Base-by-base conservation (phyloP, 2,888 invertebrate genomes). In the Biston betularia region DNA sequence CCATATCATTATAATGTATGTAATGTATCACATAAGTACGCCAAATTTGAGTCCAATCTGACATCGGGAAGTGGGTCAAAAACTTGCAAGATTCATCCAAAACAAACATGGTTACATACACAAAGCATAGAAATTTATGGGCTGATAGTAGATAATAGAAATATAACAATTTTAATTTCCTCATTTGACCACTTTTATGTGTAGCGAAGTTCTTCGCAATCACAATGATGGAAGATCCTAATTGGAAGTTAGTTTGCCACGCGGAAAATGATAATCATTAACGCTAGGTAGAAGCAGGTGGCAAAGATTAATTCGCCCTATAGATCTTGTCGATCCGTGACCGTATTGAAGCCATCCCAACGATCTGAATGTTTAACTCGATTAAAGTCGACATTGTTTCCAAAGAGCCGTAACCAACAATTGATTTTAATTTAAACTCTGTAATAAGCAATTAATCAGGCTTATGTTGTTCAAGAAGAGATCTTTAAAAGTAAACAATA, bases 401-500 rank as follows among this genome's bases (percentile, higher is more conserved):
- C 55, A 58, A 73, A 68, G 65, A 63, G 15, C 57, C n/a, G 45
- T 63, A 67, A 65, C 67, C 64, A 66, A 69, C 63, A 71, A 65
- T 63, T 53, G 53, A 58, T 68, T 65, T 68, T 69, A 71, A 73
- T 72, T 73, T 66, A 72, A 74, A 75, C 69, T 66, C 66, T 64
- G 65, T 73, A 73, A 74, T 69, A 62, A 72, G 68, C 61, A 66
- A 66, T 69, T 70, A 72, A 72, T 75, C 71, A 64, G 68, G 52
- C 60, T n/a, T 71, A 67, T 72, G 76, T 75, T 75, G 71, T 77
- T 77, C 71, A 61, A 72, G 66, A 75, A 69, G 68, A 64, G 63
- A 68, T 50, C 63, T 54, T 69, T 63, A 65, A 68, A 70, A 66
- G 56, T 68, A 71, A 74, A 74, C 74, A 76, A 76, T 74, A 71